Conservation (phyloP, 2,888 invertebrate genomes). For the Lochmaea capreae region DNA sequence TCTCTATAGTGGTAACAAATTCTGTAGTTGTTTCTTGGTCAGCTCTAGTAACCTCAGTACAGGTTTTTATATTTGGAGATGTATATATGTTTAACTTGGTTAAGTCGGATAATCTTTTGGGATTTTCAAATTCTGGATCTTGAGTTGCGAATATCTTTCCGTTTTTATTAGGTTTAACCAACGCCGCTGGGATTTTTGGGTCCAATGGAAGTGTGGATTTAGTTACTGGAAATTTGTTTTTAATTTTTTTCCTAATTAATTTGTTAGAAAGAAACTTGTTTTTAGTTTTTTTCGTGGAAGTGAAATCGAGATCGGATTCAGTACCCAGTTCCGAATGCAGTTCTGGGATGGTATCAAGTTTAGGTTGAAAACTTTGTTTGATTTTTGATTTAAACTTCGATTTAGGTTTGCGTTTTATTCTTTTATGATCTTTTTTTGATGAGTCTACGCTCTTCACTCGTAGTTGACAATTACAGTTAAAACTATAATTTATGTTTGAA, state of each 20-base stretch:
- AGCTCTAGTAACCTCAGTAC: not conserved
- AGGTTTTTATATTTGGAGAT: not conserved
- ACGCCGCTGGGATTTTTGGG: not conserved
- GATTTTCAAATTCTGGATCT: too few relatives aligned
- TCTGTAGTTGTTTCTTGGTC: not conserved
- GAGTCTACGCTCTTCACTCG: too few relatives aligned
- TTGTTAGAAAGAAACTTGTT: not conserved
- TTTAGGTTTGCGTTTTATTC: not conserved
- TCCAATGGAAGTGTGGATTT: not conserved
- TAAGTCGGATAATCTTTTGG: not conserved
- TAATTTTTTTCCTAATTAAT: not conserved
- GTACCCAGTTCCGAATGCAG: not conserved
- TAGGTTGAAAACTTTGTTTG: not conserved
- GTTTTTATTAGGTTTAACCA: not conserved
- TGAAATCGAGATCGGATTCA: not conserved
- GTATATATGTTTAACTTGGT: too few relatives aligned
- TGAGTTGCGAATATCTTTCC: too few relatives aligned
- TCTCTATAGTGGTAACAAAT: not conserved
- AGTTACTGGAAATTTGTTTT: not conserved
- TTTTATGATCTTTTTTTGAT: not conserved
- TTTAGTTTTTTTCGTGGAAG: not conserved
- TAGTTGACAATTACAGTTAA: not conserved
- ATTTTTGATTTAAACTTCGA: not conserved
- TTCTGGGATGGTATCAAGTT: not conserved
- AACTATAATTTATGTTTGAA: not conserved